Evolutionary conservation across 2,888 invertebrate genomes (phyloP), one percentile per base, ranked within the genome.

Genomic region (Cataglyphis livida): DNA sequence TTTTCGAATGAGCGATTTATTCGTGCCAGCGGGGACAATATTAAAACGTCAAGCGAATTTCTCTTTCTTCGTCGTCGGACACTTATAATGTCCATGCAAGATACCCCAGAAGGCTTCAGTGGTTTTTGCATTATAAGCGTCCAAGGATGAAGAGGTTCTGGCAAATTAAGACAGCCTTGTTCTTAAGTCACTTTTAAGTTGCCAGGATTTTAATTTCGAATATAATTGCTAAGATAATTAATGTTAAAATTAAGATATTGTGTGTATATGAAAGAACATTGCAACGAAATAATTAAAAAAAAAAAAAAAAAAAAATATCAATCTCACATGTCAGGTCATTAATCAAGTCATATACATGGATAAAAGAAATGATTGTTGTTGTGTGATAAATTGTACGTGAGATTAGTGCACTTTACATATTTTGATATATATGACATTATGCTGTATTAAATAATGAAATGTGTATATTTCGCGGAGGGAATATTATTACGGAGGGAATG

Each of bases 1-100:
- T 85, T 83, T 82, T 65, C 64, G 66, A 57, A 48, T 79, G 62
- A 68, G 74, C 84, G 90, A 90, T 88, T 90, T 90, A 89, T 90
- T 87, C 85, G 87, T 83, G 83, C 79, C 87, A 74, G 81, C 62
- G 85, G 84, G 86, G 81, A 83, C 82, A 65, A 85, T 84, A 76
- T 68, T 78, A 78, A 78, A 78, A 81, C 68, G 78, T 66, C 73
- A 59, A 73, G 73, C 21, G 32, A 76, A 85, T 88, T 82, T 83
- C 86, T 87, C 83, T 79, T 73, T 41, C 62, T 70, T 38, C 66
- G 82, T 76, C 41, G 25, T 15, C 68, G 68, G 66, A 35, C 65
- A 59, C 28, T 79, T 66, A 68, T 66, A 78, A 79, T 41, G 81
- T 61, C 66, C 65, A 48, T 25, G 59, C 65, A 81, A 38, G 65